Evolutionary conservation across 2,888 invertebrate genomes (phyloP).

Genomic region (Ditylenchus weischeri): DNA sequence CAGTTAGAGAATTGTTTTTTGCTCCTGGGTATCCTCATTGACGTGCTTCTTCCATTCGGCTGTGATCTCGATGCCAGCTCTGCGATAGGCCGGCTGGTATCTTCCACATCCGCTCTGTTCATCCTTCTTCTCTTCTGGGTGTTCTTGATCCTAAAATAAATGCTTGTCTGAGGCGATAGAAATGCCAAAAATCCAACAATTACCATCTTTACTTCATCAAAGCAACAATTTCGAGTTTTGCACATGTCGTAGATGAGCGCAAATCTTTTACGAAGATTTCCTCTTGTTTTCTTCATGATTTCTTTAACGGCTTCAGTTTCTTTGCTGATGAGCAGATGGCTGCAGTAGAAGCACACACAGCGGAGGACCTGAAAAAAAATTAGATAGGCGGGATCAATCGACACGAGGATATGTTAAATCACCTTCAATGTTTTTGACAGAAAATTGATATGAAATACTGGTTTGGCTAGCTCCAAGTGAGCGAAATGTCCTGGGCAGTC

Average conservation of each 20-base stretch:
- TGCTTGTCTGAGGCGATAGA: no score
- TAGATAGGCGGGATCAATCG: not conserved
- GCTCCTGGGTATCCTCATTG: slow-evolving; percentile 89
- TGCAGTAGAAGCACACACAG: slow-evolving; percentile 98
- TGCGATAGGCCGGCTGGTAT: slow-evolving; percentile 86
- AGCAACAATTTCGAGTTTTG: slow-evolving; percentile 79
- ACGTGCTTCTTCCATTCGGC: slow-evolving; percentile 94
- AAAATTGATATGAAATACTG: slow-evolving; percentile 96
- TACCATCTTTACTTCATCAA: no score
- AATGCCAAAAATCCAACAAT: no score
- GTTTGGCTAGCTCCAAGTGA: slow-evolving; percentile 94
- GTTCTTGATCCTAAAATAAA: slow-evolving; percentile 38
- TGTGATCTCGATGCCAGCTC: slow-evolving; percentile 83
- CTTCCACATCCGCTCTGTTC: slow-evolving; percentile 95
- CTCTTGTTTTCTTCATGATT: slow-evolving; percentile 85
- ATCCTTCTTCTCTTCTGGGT: slow-evolving; percentile 64
- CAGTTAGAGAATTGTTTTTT: slow-evolving; percentile 87
- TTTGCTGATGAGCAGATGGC: slow-evolving; percentile 90
- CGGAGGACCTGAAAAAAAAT: slow-evolving; percentile 69
- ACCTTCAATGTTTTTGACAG: slow-evolving; percentile 89
- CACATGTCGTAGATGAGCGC: slow-evolving; percentile 95
- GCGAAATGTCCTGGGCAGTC: slow-evolving; percentile 99
- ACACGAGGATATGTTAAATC: no score
- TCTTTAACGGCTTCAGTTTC: slow-evolving; percentile 88
- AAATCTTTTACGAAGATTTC: slow-evolving; percentile 84